phyloP scores from a whole-genome alignment of 2,888 invertebrate species.

The Watsonalla binaria region DNA sequence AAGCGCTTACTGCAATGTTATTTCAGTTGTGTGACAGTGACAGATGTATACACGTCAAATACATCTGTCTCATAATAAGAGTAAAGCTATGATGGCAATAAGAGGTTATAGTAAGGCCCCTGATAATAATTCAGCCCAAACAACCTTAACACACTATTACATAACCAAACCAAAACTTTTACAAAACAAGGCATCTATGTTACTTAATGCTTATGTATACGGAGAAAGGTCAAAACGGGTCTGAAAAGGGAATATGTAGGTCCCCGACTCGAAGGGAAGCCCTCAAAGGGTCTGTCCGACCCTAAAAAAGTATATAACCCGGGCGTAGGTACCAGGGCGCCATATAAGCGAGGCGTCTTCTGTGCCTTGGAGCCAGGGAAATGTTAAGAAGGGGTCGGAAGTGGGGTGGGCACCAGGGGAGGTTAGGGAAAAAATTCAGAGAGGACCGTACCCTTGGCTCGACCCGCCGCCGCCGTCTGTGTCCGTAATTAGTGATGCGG shows the following conservation, averaged over 20 bases:
- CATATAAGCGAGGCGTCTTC: slow-evolving; percentile 58
- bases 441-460: slow-evolving; percentile 72
- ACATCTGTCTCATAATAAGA: too few relatives aligned
- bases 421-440: slow-evolving; percentile 70
- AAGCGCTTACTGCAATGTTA: too few relatives aligned
- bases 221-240: slow-evolving; percentile 63
- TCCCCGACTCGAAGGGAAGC: slow-evolving; percentile 58
- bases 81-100: too few relatives aligned
- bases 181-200: slow-evolving; percentile 56
- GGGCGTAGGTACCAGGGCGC: slow-evolving; percentile 61
- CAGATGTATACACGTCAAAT: too few relatives aligned
- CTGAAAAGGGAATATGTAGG: slow-evolving; percentile 69
- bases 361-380: slow-evolving; percentile 48
- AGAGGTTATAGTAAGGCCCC: too few relatives aligned
- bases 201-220: slow-evolving; percentile 15
- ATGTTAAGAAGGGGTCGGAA: slow-evolving; percentile 75
- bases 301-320: slow-evolving; percentile 77
- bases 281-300: slow-evolving; percentile 71
- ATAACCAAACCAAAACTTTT: slow-evolving; percentile 49
- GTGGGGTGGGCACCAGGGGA: slow-evolving; percentile 61
- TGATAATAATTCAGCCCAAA: neutral
- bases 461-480: slow-evolving; percentile 70
- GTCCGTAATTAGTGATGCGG: slow-evolving; percentile 75
- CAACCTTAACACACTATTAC: slow-evolving; percentile 25
- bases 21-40: too few relatives aligned